phyloP scores from a whole-genome alignment of 1,140 invertebrate species.

The Drosophila rhopaloa region DNA sequence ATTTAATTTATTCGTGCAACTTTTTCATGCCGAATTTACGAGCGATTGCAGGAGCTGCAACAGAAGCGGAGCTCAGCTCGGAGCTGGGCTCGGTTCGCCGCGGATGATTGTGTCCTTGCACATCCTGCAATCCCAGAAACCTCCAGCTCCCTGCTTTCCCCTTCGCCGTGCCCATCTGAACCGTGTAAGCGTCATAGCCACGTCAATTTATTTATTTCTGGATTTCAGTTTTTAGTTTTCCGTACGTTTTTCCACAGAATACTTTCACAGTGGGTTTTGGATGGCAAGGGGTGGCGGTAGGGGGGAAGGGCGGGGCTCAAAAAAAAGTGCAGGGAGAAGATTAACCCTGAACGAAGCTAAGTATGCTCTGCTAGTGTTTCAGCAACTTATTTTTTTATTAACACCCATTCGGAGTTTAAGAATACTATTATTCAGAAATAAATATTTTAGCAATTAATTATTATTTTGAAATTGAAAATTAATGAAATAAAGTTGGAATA shows the following conservation, averaged over 20 bases:
- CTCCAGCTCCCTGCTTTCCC: conserved; percentile 6
- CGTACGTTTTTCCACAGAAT: conserved; percentile 64
- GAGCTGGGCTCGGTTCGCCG: conserved; percentile 42
- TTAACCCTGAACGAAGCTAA: conserved; percentile 16
- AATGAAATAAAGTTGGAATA: no score
- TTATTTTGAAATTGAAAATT: no score
- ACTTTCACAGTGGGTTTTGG: conserved; percentile 42
- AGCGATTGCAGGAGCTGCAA: conserved; percentile 36
- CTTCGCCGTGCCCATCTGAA: conserved; percentile 35
- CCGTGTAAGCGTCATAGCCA: conserved; percentile 78
- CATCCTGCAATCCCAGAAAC: conserved; percentile 52
- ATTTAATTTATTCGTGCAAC: conserved; percentile 80
- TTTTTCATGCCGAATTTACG: conserved; percentile 72
- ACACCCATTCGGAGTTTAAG: no score
- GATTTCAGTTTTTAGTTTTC: conserved; percentile 79
- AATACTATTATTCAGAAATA: no score
- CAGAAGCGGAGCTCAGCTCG: conserved; percentile 36
- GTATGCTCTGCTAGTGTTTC: conserved; percentile 3
- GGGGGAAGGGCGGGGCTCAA: background rate
- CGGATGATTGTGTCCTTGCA: conserved; percentile 68
- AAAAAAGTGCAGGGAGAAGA: background rate
- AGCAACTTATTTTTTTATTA: no score
- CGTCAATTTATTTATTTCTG: conserved; percentile 82
- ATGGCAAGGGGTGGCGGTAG: conserved; percentile 6
- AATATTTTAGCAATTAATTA: no score